Conservation (phyloP, 2,797 vertebrate species). For the Sphenopsis melanotis region DNA sequence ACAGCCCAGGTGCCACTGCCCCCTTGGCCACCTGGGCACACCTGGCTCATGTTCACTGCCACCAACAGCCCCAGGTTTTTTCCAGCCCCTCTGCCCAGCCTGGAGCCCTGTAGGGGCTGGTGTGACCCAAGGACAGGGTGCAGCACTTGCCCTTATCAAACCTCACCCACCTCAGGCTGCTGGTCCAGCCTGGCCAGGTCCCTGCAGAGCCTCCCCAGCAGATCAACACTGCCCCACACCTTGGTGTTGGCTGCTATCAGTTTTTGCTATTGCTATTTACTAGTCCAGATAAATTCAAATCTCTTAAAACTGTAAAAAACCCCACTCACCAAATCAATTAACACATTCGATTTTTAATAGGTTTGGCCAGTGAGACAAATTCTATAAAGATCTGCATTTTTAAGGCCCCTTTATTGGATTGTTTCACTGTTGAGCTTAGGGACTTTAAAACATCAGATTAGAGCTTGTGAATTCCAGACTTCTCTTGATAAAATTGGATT, state of each 20-base stretch:
- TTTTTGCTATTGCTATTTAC: not conserved
- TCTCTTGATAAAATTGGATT: conserved; percentile 50
- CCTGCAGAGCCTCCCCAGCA: not conserved
- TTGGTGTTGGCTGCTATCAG: not conserved
- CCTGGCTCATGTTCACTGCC: too few relatives aligned
- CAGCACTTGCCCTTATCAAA: too few relatives aligned
- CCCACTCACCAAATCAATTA: conserved; percentile 3
- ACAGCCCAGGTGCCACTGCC: not conserved
- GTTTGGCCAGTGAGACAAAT: not conserved
- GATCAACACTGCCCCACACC: not conserved
- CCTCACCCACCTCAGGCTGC: too few relatives aligned
- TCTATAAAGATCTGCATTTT: conserved; percentile 20
- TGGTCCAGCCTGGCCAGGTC: not conserved
- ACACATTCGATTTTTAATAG: not conserved
- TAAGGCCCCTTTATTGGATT: not conserved
- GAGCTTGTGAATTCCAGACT: conserved; percentile 40
- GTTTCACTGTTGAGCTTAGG: conserved; percentile 15
- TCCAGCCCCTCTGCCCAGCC: not conserved
- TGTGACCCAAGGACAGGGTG: not conserved
- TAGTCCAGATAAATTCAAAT: not conserved
- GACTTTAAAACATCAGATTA: conserved; percentile 31
- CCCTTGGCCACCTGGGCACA: not conserved
- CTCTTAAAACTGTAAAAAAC: not conserved
- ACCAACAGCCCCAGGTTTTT: not conserved
- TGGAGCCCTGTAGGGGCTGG: not conserved